A percentile compares a stretch with the other conserved stretches of the same genome.
Conservation (phyloP, 2,113 vertebrate genomes). For the Taurulus bubalis region DNA sequence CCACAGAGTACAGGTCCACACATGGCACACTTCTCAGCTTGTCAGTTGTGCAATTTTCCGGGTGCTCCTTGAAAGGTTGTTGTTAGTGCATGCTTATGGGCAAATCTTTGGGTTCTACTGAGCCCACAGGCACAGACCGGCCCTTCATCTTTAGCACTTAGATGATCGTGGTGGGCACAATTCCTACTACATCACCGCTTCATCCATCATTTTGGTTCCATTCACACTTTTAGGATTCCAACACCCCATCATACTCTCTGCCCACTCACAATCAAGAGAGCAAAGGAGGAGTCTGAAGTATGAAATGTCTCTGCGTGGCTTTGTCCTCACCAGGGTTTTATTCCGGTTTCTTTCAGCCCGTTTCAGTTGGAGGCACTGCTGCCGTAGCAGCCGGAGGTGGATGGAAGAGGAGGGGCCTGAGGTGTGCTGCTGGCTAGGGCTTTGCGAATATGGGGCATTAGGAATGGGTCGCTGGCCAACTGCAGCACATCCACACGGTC, state of each 20-base stretch:
- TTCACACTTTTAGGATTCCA: slow-evolving; percentile 33
- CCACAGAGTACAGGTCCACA: slow-evolving; percentile 42
- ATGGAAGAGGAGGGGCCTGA: slow-evolving; percentile 86
- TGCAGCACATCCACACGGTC: slow-evolving; percentile 95
- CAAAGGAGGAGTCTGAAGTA: slow-evolving; percentile 37
- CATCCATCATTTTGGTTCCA: slow-evolving; percentile 52
- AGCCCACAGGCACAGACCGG: slow-evolving; percentile 64
- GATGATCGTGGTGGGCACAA: slow-evolving; percentile 33
- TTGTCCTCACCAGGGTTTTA: slow-evolving; percentile 27
- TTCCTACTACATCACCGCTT: slow-evolving; percentile 18
- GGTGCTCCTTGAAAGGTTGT: slow-evolving; percentile 55
- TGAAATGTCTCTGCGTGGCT: slow-evolving; percentile 35
- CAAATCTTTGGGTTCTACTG: slow-evolving; percentile 72
- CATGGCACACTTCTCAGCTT: slow-evolving; percentile 32
- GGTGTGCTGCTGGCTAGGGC: slow-evolving; percentile 87
- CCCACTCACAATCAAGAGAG: slow-evolving; percentile 1
- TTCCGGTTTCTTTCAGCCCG: slow-evolving; percentile 18
- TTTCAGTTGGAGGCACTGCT: slow-evolving; percentile 94
- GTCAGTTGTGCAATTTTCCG: slow-evolving; percentile 69
- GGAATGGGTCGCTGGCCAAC: slow-evolving; percentile 92
- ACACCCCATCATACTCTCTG: slow-evolving; percentile 37
- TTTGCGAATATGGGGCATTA: slow-evolving; percentile 94
- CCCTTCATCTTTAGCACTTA: slow-evolving; percentile 49
- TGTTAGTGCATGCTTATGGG: slow-evolving; percentile 73
- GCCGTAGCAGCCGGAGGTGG: slow-evolving; percentile 90